These are phyloP conservation scores for Cloeon dipterum DNA, from an alignment of 2,888 invertebrate species.

Conservation along the genomic window DNA sequence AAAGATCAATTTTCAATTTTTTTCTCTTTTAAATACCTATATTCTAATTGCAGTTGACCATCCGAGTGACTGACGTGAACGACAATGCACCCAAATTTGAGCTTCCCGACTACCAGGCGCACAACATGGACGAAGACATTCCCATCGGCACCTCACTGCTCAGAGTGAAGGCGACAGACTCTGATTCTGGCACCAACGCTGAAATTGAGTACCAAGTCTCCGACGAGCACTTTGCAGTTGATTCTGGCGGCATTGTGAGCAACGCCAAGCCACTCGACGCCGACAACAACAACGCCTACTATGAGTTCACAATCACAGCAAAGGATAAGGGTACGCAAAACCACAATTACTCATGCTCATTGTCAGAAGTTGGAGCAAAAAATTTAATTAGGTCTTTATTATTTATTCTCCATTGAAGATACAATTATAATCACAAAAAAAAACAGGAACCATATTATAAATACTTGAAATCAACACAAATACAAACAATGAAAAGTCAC, in stretches of 20 bases:
- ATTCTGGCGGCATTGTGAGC: conserved; percentile 76
- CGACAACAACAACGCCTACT: conserved; percentile 90
- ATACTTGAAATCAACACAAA: too few relatives aligned
- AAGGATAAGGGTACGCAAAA: conserved; percentile 51
- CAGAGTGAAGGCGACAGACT: conserved; percentile 86
- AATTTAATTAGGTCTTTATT: too few relatives aligned
- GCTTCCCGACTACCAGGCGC: conserved; percentile 88
- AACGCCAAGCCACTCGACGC: conserved; percentile 77
- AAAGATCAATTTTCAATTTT: too few relatives aligned
- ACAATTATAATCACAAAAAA: neutral
- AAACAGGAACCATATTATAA: neutral
- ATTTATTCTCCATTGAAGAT: neutral
- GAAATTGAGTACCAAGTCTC: conserved; percentile 81
- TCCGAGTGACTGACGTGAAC: conserved; percentile 87
- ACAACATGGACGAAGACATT: conserved; percentile 88
- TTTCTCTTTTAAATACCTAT: neutral
- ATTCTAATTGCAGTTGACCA: conserved; percentile 47
- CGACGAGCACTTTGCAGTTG: conserved; percentile 87
- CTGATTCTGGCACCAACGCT: conserved; percentile 85
- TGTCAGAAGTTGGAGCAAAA: too few relatives aligned
- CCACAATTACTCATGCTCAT: too few relatives aligned
- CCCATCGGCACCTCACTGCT: conserved; percentile 78
- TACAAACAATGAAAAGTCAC: too few relatives aligned
- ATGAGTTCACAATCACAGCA: conserved; percentile 83
- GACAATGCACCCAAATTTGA: conserved; percentile 95